These are phyloP conservation scores for Macrostomum cliftonense DNA, from an alignment of 2,888 invertebrate genomes.

Conservation along the genomic window DNA sequence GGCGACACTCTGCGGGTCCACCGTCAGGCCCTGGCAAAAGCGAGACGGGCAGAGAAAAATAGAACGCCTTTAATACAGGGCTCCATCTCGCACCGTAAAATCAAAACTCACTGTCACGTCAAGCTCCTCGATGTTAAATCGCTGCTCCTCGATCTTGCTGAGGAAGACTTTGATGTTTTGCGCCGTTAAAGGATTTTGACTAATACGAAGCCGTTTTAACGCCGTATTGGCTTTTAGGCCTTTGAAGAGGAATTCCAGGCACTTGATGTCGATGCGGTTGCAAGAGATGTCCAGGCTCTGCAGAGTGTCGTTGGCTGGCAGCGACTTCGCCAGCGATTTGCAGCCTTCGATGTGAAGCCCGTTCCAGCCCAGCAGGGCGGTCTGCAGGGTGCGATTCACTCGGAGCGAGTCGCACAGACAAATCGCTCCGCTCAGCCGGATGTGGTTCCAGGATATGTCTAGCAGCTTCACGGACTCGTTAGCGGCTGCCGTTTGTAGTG, in stretches of 20 bases:
- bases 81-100: too few species aligned
- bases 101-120: background rate
- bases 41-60: too few species aligned
- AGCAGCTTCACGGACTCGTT: slow-evolving; percentile 36
- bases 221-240: slow-evolving; percentile 18
- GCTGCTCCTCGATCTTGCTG: slow-evolving; percentile 15
- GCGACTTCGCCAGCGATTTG: too few species aligned
- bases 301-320: slow-evolving; percentile 12
- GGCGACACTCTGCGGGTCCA: background rate
- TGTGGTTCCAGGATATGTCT: too few species aligned
- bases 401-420: too few species aligned
- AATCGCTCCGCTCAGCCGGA: too few species aligned
- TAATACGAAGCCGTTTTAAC: slow-evolving; percentile 5
- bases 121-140: background rate
- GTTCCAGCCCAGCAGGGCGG: too few species aligned
- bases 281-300: slow-evolving; percentile 21
- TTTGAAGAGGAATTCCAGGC: slow-evolving; percentile 19
- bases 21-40: background rate
- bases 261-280: slow-evolving; percentile 23
- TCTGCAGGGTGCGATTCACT: too few species aligned
- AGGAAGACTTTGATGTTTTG: slow-evolving; percentile 17
- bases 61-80: too few species aligned
- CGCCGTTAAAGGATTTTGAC: slow-evolving; percentile 19
- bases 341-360: too few species aligned
- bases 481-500: slow-evolving; percentile 14